Percentiles rank a stretch among this genome's conserved stretches.
phyloP scores from a whole-genome alignment of 2,888 invertebrate genomes.

The Drosophila hamatofila region DNA sequence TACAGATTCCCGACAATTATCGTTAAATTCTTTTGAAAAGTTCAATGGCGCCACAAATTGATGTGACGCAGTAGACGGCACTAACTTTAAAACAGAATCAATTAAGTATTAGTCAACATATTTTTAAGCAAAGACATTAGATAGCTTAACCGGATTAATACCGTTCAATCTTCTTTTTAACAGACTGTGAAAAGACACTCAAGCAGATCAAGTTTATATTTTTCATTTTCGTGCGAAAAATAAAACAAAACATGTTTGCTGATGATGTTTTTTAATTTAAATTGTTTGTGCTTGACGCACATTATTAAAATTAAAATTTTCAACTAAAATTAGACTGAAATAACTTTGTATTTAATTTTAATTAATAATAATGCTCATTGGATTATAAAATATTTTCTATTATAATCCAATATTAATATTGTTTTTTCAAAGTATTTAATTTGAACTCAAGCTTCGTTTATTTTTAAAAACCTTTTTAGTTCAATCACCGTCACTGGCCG shows the following conservation, averaged over 20 bases:
- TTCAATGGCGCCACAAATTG: background rate
- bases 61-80: background rate
- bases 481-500: constrained; percentile 5
- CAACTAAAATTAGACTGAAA: background rate
- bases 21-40: too few species aligned
- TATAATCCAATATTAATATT: background rate
- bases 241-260: constrained; percentile 13
- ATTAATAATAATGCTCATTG: too few species aligned
- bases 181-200: background rate
- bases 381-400: too few species aligned
- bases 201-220: constrained; percentile 18
- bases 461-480: constrained; percentile 9
- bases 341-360: background rate
- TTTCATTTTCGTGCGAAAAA: constrained; percentile 1
- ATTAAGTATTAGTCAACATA: constrained; percentile 4
- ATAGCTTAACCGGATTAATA: constrained; percentile 6
- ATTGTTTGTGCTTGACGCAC: constrained; percentile 9
- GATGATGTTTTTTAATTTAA: background rate
- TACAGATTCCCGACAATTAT: too few species aligned
- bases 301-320: background rate
- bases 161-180: background rate
- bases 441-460: constrained; percentile 22
- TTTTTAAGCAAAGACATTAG: background rate
- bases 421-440: background rate
- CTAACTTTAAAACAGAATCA: background rate